phyloP scores from a whole-genome alignment of 2,888 invertebrate genomes.

The Tenthredo livida region DNA sequence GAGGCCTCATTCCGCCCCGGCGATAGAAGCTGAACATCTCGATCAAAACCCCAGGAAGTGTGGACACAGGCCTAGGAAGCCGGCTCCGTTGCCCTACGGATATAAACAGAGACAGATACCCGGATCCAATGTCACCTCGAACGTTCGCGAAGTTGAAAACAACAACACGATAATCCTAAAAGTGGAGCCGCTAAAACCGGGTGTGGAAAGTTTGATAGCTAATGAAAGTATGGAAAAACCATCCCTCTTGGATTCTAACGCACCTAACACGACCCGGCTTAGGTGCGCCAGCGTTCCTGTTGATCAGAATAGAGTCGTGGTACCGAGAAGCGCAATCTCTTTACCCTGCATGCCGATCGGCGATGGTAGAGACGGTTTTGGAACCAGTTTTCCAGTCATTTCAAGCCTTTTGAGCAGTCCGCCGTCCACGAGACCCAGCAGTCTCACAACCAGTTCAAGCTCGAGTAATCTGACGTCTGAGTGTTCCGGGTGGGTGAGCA shows the following conservation, averaged over 20 bases:
- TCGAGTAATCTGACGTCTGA: conserved; percentile 86
- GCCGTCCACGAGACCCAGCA: conserved; percentile 71
- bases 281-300: conserved; percentile 76
- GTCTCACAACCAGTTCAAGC: conserved; percentile 80
- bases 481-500: conserved; percentile 94
- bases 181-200: conserved; percentile 66
- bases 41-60: conserved; percentile 64
- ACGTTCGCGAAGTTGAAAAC: conserved; percentile 70
- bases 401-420: conserved; percentile 70
- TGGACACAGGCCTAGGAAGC: conserved; percentile 65
- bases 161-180: conserved; percentile 69
- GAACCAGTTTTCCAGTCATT: conserved; percentile 69
- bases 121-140: conserved; percentile 61
- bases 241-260: conserved; percentile 50
- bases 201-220: conserved; percentile 54
- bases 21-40: conserved; percentile 67
- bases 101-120: conserved; percentile 61
- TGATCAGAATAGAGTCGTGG: conserved; percentile 72
- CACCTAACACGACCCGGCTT: conserved; percentile 68
- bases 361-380: conserved; percentile 73
- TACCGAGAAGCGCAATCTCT: conserved; percentile 75
- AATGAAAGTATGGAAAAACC: conserved; percentile 66
- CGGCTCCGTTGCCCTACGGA: conserved; percentile 60
- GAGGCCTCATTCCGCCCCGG: conserved; percentile 72
- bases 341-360: conserved; percentile 76